Base-by-base conservation (phyloP, 1,140 invertebrate genomes). In the Ceratosolen fusciceps region DNA sequence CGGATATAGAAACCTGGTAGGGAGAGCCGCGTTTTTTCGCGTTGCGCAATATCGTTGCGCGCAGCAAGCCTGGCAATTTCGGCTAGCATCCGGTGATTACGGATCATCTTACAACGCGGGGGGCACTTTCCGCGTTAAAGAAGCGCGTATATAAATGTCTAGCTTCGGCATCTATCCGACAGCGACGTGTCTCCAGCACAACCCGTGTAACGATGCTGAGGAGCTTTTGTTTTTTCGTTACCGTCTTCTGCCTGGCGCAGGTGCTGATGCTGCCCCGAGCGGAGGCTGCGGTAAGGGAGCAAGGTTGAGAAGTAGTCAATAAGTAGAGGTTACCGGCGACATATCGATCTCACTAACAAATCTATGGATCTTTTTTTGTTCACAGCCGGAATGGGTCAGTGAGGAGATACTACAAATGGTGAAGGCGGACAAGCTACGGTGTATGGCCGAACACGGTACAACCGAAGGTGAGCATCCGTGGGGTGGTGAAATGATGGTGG, bases 321-420 rank as follows among this genome's bases (percentile, higher is more conserved):
- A 21, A 52, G n/a, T n/a, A 21, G 21, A 4, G 49, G 19, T 14
- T 16, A 14, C 21, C 5, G 49, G 5, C 49, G 10, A 31, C 10
- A 19, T 34, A 2, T 62, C 60, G 14, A 19, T 34, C 0, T 1
- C 16, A 3, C 0, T 65, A 1, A n/a, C 31, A 1, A 2, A 19
- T 7, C 21, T 21, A 3, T 34, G 31, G 21, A 8, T 4, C 2
- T 29, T 56, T 71, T n/a, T 1, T 7, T 71, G 24, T 56, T 70
- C 24, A 31, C 31, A 80, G 79, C 75, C 78, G 86, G 14, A 88
- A 39, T 90, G 85, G 76, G 47, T 90, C 1, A 85, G 86, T 1
- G 76, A 82, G 1, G 87, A 90, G 26, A 85, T 90, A 74, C 73
- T 89, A 49, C 88, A 85, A 0, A 88, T 90, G 87, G 83, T 89